These are phyloP conservation scores for Actinostola sp. DNA, from an alignment of 92 coral and sea anemone species.

Conservation along the genomic window DNA sequence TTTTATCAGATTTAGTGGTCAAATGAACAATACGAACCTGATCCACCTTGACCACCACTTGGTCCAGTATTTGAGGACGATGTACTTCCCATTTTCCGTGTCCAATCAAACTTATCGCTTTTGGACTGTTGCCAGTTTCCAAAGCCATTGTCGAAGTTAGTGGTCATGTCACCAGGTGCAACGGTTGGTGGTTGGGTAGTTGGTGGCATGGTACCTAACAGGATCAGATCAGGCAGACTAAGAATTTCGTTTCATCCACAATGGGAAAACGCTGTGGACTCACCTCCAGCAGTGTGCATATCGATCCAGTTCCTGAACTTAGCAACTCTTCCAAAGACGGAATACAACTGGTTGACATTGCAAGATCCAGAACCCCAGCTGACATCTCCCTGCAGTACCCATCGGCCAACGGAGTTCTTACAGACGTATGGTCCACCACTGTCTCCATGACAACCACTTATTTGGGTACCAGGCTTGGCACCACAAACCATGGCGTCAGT, in stretches of 20 bases:
- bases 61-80: slow-evolving; percentile 21
- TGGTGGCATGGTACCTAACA: no score
- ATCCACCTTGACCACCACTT: slow-evolving; percentile 17
- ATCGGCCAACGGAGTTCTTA: slow-evolving; percentile 56
- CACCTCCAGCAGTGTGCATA: no score
- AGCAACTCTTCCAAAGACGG: slow-evolving; percentile 84
- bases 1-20: no score
- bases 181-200: not conserved
- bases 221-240: not conserved
- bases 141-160: slow-evolving; percentile 26
- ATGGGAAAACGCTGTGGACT: no score
- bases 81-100: slow-evolving; percentile 13
- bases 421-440: slow-evolving; percentile 88
- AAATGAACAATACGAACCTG: slow-evolving; percentile 15
- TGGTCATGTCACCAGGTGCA: slow-evolving; percentile 5
- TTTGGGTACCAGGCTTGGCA: no score
- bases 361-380: slow-evolving; percentile 74
- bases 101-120: slow-evolving; percentile 35
- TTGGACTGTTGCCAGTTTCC: slow-evolving; percentile 23
- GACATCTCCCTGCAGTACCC: slow-evolving; percentile 80
- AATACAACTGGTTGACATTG: slow-evolving; percentile 39
- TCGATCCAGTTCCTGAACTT: slow-evolving; percentile 81
- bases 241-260: slow-evolving; percentile 31
- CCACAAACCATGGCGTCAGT: no score
- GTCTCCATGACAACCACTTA: slow-evolving; percentile 86